A percentile compares a stretch with the other conserved stretches of the same genome.
Evolutionary conservation across 1,140 invertebrate genomes (phyloP).

Genomic region (Varroa destructor): DNA sequence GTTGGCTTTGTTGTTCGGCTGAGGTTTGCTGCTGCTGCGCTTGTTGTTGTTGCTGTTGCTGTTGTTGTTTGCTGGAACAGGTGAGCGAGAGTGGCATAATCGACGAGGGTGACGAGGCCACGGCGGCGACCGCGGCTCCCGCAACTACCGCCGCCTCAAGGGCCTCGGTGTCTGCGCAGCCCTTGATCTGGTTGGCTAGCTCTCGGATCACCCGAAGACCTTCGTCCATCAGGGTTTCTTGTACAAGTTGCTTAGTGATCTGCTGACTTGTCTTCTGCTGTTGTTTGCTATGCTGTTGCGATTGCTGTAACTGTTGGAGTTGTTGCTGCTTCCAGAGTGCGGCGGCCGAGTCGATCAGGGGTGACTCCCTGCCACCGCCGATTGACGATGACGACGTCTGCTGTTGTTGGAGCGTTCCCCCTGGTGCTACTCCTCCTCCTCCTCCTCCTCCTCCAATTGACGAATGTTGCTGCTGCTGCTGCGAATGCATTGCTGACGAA

Average conservation of each 20-base stretch:
- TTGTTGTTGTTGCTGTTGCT: not conserved
- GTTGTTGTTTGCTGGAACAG: constrained; percentile 4
- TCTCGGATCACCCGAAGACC: constrained; percentile 40
- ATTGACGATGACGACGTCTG: too few species aligned
- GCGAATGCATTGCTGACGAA: too few species aligned
- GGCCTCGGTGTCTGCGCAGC: constrained; percentile 13
- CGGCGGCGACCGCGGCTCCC: constrained; percentile 32
- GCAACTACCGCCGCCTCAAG: constrained; percentile 30
- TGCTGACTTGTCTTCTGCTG: constrained; percentile 35
- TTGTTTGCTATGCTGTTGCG: not conserved
- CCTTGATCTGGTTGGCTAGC: constrained; percentile 35
- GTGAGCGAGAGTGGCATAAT: constrained; percentile 27
- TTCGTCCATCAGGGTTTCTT: constrained; percentile 40
- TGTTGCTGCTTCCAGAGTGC: too few species aligned
- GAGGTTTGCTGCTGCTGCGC: constrained; percentile 30
- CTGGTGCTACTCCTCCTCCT: too few species aligned
- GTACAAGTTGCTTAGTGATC: constrained; percentile 39
- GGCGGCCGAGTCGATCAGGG: not conserved
- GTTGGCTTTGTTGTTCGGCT: constrained; percentile 10
- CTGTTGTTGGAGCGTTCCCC: too few species aligned
- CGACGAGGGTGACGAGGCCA: constrained; percentile 18
- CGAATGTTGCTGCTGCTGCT: too few species aligned
- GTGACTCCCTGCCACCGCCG: not conserved
- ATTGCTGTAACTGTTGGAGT: too few species aligned
- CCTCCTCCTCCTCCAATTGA: too few species aligned